These are phyloP conservation scores for Elachura formosa DNA, from an alignment of 2,113 vertebrate genomes.

Conservation along the genomic window DNA sequence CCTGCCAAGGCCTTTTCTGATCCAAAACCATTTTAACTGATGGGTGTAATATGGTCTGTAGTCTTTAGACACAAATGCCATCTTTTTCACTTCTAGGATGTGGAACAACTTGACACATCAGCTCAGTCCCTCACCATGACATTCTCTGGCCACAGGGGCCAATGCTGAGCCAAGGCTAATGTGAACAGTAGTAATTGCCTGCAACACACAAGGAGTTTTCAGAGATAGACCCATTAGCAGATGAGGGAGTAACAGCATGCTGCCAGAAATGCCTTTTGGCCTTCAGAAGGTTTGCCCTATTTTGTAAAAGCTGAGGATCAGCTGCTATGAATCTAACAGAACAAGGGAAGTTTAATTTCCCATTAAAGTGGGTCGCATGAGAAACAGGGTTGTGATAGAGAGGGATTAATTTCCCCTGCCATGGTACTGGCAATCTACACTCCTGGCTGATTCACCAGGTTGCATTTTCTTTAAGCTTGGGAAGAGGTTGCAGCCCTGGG, in stretches of 20 bases:
- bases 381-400: background rate
- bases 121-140: background rate
- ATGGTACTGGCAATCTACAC: background rate
- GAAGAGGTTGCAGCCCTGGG: background rate
- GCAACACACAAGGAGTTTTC: background rate
- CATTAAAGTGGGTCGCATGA: background rate
- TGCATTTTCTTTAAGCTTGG: background rate
- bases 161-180: background rate
- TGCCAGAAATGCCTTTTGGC: slow-evolving; percentile 38
- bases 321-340: background rate
- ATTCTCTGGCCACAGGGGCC: background rate
- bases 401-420: background rate
- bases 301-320: background rate
- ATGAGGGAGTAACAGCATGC: background rate
- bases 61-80: background rate
- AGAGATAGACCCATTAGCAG: background rate
- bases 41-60: background rate
- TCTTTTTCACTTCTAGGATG: background rate
- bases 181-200: background rate
- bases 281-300: background rate
- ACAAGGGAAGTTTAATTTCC: background rate
- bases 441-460: background rate
- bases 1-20: background rate
- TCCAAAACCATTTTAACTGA: background rate
- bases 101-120: background rate